Conservation (phyloP, 2,113 vertebrate genomes). For the Rutilus rutilus region DNA sequence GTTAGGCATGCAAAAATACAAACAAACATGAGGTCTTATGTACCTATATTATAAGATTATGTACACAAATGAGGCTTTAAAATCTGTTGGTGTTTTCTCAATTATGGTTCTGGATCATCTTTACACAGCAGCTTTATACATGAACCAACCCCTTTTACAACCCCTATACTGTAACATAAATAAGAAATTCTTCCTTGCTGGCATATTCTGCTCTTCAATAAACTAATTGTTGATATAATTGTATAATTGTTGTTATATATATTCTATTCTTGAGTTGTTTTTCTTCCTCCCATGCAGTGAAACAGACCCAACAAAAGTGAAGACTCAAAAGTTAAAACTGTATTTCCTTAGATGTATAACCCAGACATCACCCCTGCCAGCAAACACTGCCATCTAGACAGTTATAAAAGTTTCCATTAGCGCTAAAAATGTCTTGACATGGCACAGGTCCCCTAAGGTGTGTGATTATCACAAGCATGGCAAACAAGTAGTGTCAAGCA, state of each 20-base stretch:
- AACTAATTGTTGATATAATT: not conserved
- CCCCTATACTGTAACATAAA: not conserved
- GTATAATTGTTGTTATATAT: not conserved
- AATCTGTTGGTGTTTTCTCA: not conserved
- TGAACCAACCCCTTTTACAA: not conserved
- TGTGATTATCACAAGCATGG: slow-evolving; percentile 8
- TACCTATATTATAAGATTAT: not conserved
- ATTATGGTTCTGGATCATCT: not conserved
- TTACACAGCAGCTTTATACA: not conserved
- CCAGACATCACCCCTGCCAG: slow-evolving; percentile 15
- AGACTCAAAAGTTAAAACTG: not conserved
- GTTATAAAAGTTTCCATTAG: not conserved
- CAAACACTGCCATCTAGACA: slow-evolving; percentile 3
- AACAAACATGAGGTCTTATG: not conserved
- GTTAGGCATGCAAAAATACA: too few relatives aligned
- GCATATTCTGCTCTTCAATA: not conserved
- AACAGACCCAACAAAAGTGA: not conserved
- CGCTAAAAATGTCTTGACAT: slow-evolving; percentile 20
- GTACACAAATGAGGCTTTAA: not conserved
- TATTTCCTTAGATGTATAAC: not conserved
- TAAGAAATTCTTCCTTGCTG: not conserved
- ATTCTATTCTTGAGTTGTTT: not conserved
- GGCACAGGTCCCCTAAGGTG: slow-evolving; percentile 5
- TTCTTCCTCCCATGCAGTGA: not conserved
- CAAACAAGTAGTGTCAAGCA: slow-evolving; percentile 40